A percentile compares a stretch with the other conserved stretches of the same genome.
Conservation (phyloP, 1,140 invertebrate species). For the Chrysopa pallens region DNA sequence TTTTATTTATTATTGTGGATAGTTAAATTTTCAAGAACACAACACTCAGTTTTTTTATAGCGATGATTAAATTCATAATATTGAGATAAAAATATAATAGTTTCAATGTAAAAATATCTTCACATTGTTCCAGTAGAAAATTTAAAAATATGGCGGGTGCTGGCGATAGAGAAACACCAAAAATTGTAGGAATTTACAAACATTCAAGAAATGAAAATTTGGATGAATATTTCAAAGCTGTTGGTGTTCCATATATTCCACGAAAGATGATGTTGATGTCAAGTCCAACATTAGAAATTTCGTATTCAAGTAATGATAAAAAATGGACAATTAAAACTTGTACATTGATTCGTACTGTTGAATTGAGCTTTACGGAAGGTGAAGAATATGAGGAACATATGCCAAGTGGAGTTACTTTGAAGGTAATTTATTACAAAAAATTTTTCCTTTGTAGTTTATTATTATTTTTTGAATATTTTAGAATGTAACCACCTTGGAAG, state of each 20-base stretch:
- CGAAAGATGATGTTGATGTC: slow-evolving; percentile 36
- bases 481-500: no score
- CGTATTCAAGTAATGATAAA: slow-evolving; percentile 17
- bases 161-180: no score
- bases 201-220: slow-evolving; percentile 42
- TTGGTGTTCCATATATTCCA: slow-evolving; percentile 31
- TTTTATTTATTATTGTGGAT: no score
- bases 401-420: slow-evolving; percentile 21
- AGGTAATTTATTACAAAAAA: slow-evolving; percentile 15
- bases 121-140: no score
- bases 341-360: slow-evolving; percentile 22
- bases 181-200: slow-evolving; percentile 32
- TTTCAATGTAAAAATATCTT: no score
- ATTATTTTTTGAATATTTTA: no score
- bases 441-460: no score
- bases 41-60: no score
- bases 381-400: slow-evolving; percentile 26
- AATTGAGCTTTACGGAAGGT: slow-evolving; percentile 21
- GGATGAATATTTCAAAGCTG: slow-evolving; percentile 31
- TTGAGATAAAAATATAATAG: no score
- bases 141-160: no score
- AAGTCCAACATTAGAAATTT: slow-evolving; percentile 31
- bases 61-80: no score
- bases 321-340: slow-evolving; percentile 32
- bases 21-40: no score